Percentiles rank a stretch among this genome's conserved stretches.
Evolutionary conservation across 2,888 invertebrate genomes (phyloP).

Genomic region (Bombyx huttoni): DNA sequence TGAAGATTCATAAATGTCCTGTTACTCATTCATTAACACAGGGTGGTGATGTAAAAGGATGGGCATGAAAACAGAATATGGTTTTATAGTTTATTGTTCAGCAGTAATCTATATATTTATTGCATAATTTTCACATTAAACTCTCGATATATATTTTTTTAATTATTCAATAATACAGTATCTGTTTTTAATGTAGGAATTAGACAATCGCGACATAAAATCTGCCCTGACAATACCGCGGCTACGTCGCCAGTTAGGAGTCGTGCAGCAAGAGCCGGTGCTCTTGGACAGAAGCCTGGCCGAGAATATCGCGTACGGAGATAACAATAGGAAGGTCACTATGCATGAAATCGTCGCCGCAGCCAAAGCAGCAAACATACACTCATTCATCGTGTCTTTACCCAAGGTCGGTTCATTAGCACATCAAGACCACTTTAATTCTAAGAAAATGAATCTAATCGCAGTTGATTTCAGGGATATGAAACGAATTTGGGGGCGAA

Average conservation of each 20-base stretch:
- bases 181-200: conserved; percentile 25
- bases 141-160: not conserved
- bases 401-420: conserved; percentile 64
- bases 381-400: conserved; percentile 79
- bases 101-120: conserved; percentile 43
- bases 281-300: conserved; percentile 86
- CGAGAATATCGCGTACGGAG: conserved; percentile 91
- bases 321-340: conserved; percentile 76
- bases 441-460: not conserved
- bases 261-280: conserved; percentile 89
- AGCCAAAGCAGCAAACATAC: conserved; percentile 84
- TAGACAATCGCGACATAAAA: conserved; percentile 72
- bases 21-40: no score
- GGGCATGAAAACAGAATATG: no score
- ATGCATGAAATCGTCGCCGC: conserved; percentile 83
- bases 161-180: not conserved
- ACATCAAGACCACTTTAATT: not conserved
- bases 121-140: not conserved
- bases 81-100: no score
- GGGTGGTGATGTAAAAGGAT: no score
- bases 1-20: no score
- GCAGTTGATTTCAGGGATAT: conserved; percentile 63
- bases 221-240: conserved; percentile 74
- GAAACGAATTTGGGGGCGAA: conserved; percentile 78
- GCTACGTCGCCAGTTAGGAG: conserved; percentile 80